These are phyloP conservation scores for Spea hammondii DNA, from an alignment of 2,797 vertebrate species.

Conservation along the genomic window DNA sequence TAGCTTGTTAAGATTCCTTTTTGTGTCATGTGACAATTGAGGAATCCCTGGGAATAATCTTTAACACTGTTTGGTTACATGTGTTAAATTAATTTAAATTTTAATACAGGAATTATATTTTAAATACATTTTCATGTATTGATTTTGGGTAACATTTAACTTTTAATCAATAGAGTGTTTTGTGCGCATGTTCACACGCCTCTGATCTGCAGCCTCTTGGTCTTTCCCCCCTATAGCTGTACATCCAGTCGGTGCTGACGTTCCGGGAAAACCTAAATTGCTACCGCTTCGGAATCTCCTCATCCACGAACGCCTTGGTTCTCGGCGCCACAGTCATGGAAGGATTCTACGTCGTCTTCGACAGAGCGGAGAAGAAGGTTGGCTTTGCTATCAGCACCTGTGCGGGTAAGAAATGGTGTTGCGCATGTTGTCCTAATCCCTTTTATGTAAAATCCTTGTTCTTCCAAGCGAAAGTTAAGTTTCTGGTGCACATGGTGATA, in stretches of 20 bases:
- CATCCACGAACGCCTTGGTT: conserved; percentile 83
- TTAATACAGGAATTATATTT: no score
- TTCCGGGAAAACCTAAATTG: conserved; percentile 80
- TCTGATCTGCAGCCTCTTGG: background rate
- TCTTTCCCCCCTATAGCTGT: conserved; percentile 72
- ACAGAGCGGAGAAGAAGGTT: conserved; percentile 80
- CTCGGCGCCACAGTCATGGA: conserved; percentile 97
- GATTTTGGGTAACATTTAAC: background rate
- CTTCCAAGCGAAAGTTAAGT: no score
- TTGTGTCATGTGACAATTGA: no score
- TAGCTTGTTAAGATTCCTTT: no score
- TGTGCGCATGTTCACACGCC: background rate
- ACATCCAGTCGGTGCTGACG: conserved; percentile 85
- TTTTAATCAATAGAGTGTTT: no score
- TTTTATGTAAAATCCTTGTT: no score
- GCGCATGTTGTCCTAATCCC: no score
- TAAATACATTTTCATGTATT: background rate
- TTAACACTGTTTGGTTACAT: no score
- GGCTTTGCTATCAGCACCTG: conserved; percentile 90
- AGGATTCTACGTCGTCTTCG: conserved; percentile 93
- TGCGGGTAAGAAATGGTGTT: conserved; percentile 74
- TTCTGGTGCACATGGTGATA: no score
- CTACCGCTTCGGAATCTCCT: conserved; percentile 88
- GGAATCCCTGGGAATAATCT: no score
- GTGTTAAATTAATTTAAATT: no score